Percentiles rank a stretch among this genome's conserved stretches.
These are phyloP conservation scores for Oryzias javanicus DNA, from an alignment of 2,113 vertebrate species.

Conservation along the genomic window DNA sequence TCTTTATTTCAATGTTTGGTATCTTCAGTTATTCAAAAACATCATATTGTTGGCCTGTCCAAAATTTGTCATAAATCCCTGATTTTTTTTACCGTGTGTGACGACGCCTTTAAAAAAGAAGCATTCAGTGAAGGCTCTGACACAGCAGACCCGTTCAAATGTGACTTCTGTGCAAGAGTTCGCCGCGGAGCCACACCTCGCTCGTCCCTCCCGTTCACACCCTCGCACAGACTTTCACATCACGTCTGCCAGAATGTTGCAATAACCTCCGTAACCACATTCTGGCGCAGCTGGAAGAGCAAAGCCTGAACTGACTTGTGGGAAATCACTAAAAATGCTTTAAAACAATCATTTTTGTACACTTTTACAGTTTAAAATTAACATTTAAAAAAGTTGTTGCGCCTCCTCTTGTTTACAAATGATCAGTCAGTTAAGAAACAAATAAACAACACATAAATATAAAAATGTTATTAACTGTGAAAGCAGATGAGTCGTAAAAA, in stretches of 20 bases:
- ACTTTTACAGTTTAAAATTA: not conserved
- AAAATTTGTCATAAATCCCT: no score
- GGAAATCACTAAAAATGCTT: not conserved
- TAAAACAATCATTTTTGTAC: not conserved
- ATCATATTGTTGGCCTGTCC: no score
- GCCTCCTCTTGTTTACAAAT: not conserved
- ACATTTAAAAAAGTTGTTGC: not conserved
- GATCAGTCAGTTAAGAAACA: not conserved
- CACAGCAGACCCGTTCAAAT: no score
- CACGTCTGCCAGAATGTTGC: slow-evolving; percentile 31
- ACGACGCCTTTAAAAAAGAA: no score
- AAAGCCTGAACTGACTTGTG: not conserved
- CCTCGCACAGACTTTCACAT: slow-evolving; percentile 39
- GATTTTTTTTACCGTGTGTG: no score
- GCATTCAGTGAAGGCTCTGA: no score
- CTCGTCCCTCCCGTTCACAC: slow-evolving; percentile 29
- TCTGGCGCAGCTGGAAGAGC: slow-evolving; percentile 5
- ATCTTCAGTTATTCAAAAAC: no score
- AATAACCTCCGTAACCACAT: slow-evolving; percentile 2
- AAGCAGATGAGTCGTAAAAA: slow-evolving; percentile 3
- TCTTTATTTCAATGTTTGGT: no score
- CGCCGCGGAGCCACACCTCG: not conserved
- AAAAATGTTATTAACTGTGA: not conserved
- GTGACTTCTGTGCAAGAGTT: not conserved
- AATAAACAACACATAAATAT: not conserved